Evolutionary conservation across 2,797 vertebrate species (phyloP).

Genomic region (Dryobates pubescens): DNA sequence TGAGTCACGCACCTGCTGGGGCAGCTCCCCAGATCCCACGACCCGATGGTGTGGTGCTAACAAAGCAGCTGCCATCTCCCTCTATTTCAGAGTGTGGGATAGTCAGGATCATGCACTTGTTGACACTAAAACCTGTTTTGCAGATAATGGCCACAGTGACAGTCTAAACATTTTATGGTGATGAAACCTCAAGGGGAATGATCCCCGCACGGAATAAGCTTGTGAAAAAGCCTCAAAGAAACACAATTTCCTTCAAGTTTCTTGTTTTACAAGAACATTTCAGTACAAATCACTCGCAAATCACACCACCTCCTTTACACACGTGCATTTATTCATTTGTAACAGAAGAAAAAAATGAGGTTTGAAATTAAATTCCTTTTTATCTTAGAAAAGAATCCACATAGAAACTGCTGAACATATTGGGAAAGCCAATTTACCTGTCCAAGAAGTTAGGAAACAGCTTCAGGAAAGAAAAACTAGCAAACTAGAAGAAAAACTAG

Average conservation of each 20-base stretch:
- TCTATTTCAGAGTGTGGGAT: not conserved
- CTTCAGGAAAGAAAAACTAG: not conserved
- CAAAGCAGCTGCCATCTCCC: not conserved
- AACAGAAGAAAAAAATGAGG: not conserved
- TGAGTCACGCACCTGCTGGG: not conserved
- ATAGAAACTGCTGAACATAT: not conserved
- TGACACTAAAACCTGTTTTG: not conserved
- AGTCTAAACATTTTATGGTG: not conserved
- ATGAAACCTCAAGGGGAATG: not conserved
- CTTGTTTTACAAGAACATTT: not conserved
- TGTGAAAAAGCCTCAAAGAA: slow-evolving; percentile 27
- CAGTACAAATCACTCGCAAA: not conserved
- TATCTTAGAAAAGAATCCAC: not conserved
- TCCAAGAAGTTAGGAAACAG: not conserved
- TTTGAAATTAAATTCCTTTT: slow-evolving; percentile 18
- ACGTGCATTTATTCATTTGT: not conserved
- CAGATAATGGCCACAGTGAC: not conserved
- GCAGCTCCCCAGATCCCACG: not conserved
- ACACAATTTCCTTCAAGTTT: slow-evolving; percentile 9
- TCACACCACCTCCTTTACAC: not conserved
- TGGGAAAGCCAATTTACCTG: not conserved
- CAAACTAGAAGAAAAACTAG: no score
- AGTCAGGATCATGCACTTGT: not conserved
- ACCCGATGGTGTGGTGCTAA: not conserved
- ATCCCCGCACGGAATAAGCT: not conserved